Percentiles rank a stretch among this genome's conserved stretches.
phyloP scores from a whole-genome alignment of 2,888 invertebrate genomes.

The Hyposoter didymator region DNA sequence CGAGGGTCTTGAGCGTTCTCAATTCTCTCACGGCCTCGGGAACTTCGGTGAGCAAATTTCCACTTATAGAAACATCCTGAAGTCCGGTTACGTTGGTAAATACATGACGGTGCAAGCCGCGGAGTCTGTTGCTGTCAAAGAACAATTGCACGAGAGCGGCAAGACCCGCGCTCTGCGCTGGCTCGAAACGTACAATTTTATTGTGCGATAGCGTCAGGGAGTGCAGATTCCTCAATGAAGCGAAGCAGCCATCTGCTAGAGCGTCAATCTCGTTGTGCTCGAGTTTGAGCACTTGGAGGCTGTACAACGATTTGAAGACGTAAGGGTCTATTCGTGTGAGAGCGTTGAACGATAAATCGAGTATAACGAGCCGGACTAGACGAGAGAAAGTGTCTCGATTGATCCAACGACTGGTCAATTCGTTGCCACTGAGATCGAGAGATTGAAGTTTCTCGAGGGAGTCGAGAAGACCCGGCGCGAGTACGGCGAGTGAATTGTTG shows the following conservation, averaged over 20 bases:
- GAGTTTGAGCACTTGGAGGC: conserved; percentile 90
- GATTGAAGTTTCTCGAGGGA: conserved; percentile 90
- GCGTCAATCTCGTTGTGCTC: conserved; percentile 89
- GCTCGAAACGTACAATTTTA: conserved; percentile 88
- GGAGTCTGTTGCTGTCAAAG: conserved; percentile 90
- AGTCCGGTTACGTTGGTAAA: conserved; percentile 92
- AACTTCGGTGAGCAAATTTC: conserved; percentile 89
- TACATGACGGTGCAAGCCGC: conserved; percentile 88
- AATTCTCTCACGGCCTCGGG: conserved; percentile 90
- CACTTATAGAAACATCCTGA: conserved; percentile 91
- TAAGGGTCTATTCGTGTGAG: conserved; percentile 89
- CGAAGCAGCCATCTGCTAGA: conserved; percentile 91
- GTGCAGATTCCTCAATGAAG: conserved; percentile 91
- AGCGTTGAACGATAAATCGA: conserved; percentile 91
- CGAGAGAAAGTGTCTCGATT: conserved; percentile 92
- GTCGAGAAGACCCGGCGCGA: conserved; percentile 91
- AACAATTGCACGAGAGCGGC: conserved; percentile 90
- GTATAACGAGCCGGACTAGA: conserved; percentile 89
- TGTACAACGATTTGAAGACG: conserved; percentile 91
- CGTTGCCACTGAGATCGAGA: conserved; percentile 90
- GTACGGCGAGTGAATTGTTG: conserved; percentile 91
- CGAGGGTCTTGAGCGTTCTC: conserved; percentile 90
- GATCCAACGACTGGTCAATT: conserved; percentile 91
- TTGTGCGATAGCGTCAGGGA: conserved; percentile 91
- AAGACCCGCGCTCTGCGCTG: conserved; percentile 90